phyloP scores from a whole-genome alignment of 2,888 invertebrate genomes.

The Anarsia innoxiella region DNA sequence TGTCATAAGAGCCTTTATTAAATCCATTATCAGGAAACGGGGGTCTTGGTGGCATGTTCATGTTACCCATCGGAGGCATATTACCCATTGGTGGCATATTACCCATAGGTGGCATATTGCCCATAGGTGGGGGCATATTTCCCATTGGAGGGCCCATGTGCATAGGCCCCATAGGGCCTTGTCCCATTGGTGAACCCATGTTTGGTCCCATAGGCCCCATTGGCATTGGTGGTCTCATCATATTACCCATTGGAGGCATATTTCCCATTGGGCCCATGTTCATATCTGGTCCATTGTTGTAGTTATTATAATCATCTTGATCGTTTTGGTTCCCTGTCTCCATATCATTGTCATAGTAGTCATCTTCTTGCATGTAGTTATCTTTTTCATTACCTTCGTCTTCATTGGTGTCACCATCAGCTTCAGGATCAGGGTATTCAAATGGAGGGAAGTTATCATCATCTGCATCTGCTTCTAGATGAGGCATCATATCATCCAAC shows the following conservation, averaged over 20 bases:
- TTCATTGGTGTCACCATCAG: conserved; percentile 34
- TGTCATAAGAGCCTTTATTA: conserved; percentile 52
- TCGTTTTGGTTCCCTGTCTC: conserved; percentile 54
- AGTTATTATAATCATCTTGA: conserved; percentile 51
- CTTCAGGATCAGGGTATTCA: conserved; percentile 56
- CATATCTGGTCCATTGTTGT: conserved; percentile 49
- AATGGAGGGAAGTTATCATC: conserved; percentile 62
- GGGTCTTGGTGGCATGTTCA: conserved; percentile 35
- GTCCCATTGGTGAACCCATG: conserved; percentile 11
- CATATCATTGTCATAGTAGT: conserved; percentile 59
- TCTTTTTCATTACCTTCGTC: conserved; percentile 34
- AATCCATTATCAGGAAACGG: conserved; percentile 57
- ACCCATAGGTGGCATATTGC: conserved; percentile 12
- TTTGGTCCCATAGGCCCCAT: conserved; percentile 14
- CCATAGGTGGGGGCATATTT: conserved; percentile 9
- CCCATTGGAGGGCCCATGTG: conserved; percentile 11
- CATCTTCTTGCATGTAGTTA: conserved; percentile 48
- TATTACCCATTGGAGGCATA: conserved; percentile 10
- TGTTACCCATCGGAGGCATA: conserved; percentile 12
- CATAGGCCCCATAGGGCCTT: conserved; percentile 12
- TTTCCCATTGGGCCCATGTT: conserved; percentile 23
- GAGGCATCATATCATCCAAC: conserved; percentile 84
- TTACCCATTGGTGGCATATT: conserved; percentile 12
- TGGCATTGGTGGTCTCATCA: conserved; percentile 12
- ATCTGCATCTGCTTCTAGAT: conserved; percentile 77